Conservation (phyloP, 2,797 vertebrate species). For the Gadopsis marmoratus region DNA sequence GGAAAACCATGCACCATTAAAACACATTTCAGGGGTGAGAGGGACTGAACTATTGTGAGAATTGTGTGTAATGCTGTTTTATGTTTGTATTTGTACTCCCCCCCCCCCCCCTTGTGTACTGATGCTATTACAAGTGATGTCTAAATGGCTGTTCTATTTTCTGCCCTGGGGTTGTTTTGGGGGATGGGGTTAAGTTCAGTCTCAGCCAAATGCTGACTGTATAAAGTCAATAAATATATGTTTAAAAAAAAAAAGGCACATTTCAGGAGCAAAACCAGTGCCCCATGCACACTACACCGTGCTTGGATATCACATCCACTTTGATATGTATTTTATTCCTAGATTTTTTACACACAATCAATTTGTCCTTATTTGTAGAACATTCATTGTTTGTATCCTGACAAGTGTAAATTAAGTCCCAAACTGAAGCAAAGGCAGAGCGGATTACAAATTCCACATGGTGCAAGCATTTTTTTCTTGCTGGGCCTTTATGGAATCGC, state of each 20-base stretch:
- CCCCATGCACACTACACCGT: neutral
- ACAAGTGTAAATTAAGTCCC: neutral
- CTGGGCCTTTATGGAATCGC: neutral
- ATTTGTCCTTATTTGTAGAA: neutral
- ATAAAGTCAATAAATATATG: too few species aligned
- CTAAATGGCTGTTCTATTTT: too few species aligned
- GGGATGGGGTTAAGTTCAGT: too few species aligned
- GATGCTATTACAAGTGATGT: too few species aligned
- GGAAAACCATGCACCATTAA: conserved; percentile 43
- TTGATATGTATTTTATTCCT: neutral
- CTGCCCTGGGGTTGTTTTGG: too few species aligned
- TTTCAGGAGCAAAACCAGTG: conserved; percentile 17
- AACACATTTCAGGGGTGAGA: conserved; percentile 25
- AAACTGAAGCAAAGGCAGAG: neutral
- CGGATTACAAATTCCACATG: neutral
- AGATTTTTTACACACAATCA: too few species aligned
- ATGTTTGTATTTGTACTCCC: too few species aligned
- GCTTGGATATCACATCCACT: neutral
- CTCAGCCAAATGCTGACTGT: too few species aligned
- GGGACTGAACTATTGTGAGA: too few species aligned
- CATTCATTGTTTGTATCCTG: neutral
- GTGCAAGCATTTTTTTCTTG: neutral
- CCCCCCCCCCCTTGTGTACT: too few species aligned
- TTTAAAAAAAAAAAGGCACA: too few species aligned
- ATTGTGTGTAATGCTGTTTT: too few species aligned